phyloP scores from a whole-genome alignment of 30 jellyfish, hydroid and myxozoan species.

The Mastigias papua region DNA sequence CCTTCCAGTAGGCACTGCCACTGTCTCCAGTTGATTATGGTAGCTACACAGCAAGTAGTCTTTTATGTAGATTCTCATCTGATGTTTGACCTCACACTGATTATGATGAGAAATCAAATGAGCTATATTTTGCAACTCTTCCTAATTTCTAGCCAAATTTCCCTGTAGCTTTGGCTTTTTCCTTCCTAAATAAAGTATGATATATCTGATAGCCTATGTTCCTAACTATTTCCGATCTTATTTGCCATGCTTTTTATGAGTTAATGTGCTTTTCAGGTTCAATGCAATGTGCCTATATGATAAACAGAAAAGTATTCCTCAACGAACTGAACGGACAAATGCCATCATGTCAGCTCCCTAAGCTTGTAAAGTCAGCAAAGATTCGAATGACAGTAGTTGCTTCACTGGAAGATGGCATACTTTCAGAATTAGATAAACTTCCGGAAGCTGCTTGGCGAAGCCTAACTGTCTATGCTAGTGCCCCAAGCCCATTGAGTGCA shows the following conservation, averaged over 20 bases:
- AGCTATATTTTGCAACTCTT: too few species aligned
- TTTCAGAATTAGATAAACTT: background rate
- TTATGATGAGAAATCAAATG: too few species aligned
- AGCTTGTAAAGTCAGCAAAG: slow-evolving; percentile 17
- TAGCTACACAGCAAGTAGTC: too few species aligned
- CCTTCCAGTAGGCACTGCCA: too few species aligned
- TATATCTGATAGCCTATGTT: too few species aligned
- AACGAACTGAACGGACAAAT: slow-evolving; percentile 9
- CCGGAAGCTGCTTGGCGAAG: slow-evolving; percentile 31
- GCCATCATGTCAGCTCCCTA: slow-evolving; percentile 47
- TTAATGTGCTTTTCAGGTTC: slow-evolving; percentile 2
- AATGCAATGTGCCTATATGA: slow-evolving; percentile 19
- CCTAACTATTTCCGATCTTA: too few species aligned
- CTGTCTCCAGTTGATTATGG: too few species aligned
- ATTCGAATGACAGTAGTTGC: slow-evolving; percentile 45
- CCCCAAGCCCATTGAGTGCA: slow-evolving; percentile 68
- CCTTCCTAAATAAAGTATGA: too few species aligned
- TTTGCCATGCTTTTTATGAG: background rate
- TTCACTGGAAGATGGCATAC: slow-evolving; percentile 25
- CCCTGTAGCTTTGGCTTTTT: too few species aligned
- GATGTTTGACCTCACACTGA: too few species aligned
- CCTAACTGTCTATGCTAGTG: slow-evolving; percentile 66
- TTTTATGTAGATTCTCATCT: too few species aligned
- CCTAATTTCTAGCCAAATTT: too few species aligned
- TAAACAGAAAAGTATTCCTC: background rate